Evolutionary conservation across 2,888 invertebrate species (phyloP).

Genomic region (Meghimatium bilineatum): DNA sequence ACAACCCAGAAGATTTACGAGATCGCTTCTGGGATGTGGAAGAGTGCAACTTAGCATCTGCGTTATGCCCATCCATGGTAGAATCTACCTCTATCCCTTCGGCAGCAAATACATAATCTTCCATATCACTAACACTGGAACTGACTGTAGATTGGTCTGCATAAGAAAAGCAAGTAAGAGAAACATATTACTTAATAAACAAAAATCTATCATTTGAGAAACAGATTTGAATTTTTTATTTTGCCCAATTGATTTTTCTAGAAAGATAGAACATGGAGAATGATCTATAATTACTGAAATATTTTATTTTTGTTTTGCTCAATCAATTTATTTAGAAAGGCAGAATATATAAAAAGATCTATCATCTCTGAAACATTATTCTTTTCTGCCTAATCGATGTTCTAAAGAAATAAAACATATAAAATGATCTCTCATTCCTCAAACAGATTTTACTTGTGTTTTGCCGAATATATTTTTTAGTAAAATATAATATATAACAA

Average conservation of each 20-base stretch:
- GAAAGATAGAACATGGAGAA: background rate
- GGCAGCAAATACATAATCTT: slow-evolving; percentile 24
- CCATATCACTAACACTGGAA: background rate
- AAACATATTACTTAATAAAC: background rate
- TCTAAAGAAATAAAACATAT: too few species aligned
- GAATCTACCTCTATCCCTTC: background rate
- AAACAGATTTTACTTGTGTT: too few species aligned
- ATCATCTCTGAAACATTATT: too few species aligned
- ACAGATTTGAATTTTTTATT: background rate
- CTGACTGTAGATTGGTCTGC: slow-evolving; percentile 16
- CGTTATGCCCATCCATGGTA: slow-evolving; percentile 14
- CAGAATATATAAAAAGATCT: too few species aligned
- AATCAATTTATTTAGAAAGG: too few species aligned
- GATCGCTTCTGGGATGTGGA: background rate
- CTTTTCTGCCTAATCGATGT: too few species aligned
- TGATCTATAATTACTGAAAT: too few species aligned
- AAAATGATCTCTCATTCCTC: too few species aligned
- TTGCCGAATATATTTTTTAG: too few species aligned
- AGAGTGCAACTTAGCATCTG: background rate
- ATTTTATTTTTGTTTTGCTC: too few species aligned
- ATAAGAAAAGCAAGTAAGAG: slow-evolving; percentile 21
- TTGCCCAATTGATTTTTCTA: background rate
- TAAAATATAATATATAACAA: too few species aligned
- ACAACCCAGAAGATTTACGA: background rate
- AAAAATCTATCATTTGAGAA: background rate